These are phyloP conservation scores for Neoitamus cyanurus DNA, from an alignment of 2,888 invertebrate genomes.

Conservation along the genomic window DNA sequence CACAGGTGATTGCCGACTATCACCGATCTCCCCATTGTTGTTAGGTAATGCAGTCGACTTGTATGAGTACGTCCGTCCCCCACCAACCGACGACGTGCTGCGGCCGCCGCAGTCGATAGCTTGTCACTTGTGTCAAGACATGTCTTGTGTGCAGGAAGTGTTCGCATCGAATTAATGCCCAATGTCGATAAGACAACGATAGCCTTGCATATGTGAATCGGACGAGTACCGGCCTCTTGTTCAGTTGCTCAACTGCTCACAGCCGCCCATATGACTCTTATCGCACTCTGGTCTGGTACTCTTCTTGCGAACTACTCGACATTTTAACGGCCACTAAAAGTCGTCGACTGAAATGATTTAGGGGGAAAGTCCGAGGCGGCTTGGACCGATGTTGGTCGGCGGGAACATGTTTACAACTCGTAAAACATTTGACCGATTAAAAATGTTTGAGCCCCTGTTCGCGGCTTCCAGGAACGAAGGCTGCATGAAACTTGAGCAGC, in stretches of 20 bases:
- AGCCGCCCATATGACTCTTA: not conserved
- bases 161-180: not conserved
- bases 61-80: not conserved
- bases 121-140: not conserved
- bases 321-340: not conserved
- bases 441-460: not conserved
- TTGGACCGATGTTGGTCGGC: not conserved
- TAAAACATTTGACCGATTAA: not conserved
- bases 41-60: not conserved
- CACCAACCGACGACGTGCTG: not conserved
- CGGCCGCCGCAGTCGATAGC: not conserved
- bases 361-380: not conserved
- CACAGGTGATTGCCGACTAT: not conserved
- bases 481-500: not conserved
- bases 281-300: not conserved
- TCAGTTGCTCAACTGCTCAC: not conserved
- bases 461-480: not conserved
- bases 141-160: not conserved
- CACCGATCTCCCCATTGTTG: not conserved
- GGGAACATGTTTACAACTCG: not conserved
- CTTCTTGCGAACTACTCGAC: not conserved
- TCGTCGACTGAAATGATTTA: conserved; percentile 1
- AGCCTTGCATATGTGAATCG: not conserved
- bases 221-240: not conserved
- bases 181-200: not conserved